Evolutionary conservation across 2,888 invertebrate genomes (phyloP).

Genomic region (Petrolisthes manimaculis): DNA sequence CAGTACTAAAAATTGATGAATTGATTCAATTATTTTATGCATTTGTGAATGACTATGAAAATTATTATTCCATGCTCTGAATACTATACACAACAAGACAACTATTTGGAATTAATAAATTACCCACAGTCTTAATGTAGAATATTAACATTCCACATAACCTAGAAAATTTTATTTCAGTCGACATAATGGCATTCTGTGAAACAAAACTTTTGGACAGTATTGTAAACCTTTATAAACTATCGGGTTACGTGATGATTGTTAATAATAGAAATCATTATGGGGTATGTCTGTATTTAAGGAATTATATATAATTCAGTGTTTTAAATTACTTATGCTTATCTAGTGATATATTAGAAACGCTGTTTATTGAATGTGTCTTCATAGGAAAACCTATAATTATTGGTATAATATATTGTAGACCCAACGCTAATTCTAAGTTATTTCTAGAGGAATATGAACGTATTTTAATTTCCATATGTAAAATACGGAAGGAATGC

Average conservation of each 20-base stretch:
- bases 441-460: neutral
- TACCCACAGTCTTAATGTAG: neutral
- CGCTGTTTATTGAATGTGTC: neutral
- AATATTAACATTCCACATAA: conserved; percentile 2
- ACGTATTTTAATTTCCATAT: neutral
- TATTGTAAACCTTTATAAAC: neutral
- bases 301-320: neutral
- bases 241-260: neutral
- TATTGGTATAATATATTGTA: no score
- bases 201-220: neutral
- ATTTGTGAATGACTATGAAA: neutral
- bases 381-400: neutral
- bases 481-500: conserved; percentile 1
- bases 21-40: neutral
- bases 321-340: neutral
- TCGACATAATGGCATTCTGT: no score
- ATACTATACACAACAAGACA: neutral
- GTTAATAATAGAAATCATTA: neutral
- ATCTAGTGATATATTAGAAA: no score
- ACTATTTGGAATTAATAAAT: neutral
- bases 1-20: no score
- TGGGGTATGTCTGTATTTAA: neutral
- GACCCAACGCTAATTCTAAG: no score
- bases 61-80: neutral
- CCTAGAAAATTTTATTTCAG: neutral